Conservation (phyloP, 2,888 invertebrate species). For the Pachliopta kotzebuea region DNA sequence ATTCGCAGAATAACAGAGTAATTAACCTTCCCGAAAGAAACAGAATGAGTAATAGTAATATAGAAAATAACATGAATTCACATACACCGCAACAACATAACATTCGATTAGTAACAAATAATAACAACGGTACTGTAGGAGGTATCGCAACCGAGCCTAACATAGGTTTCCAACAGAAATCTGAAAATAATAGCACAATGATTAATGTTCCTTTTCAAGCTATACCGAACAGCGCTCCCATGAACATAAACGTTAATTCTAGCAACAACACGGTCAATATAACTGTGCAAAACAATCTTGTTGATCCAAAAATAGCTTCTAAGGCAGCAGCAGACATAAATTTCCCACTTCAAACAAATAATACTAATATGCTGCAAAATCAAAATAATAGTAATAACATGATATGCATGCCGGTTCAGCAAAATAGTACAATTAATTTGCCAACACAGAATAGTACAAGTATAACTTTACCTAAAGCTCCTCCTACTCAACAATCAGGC, state of each 20-base stretch:
- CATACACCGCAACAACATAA: conserved; percentile 73
- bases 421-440: conserved; percentile 69
- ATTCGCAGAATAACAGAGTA: conserved; percentile 66
- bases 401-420: conserved; percentile 69
- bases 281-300: conserved; percentile 74
- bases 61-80: conserved; percentile 63
- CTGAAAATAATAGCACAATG: conserved; percentile 66
- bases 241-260: conserved; percentile 76
- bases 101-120: conserved; percentile 72
- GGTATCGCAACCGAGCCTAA: conserved; percentile 56
- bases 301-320: conserved; percentile 73
- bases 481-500: conserved; percentile 80
- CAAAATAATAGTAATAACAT: conserved; percentile 61
- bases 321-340: conserved; percentile 66
- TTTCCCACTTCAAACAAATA: conserved; percentile 67
- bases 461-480: conserved; percentile 82
- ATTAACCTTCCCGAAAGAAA: conserved; percentile 73
- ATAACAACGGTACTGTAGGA: conserved; percentile 54
- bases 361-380: conserved; percentile 57
- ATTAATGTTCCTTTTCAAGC: conserved; percentile 77
- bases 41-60: conserved; percentile 57
- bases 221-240: conserved; percentile 74
- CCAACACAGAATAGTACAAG: conserved; percentile 77
- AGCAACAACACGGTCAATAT: conserved; percentile 76
- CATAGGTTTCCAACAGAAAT: conserved; percentile 67